Percentiles rank a stretch among this genome's conserved stretches.
Conservation (phyloP, 1,140 invertebrate genomes). For the Drosophila ironensis region DNA sequence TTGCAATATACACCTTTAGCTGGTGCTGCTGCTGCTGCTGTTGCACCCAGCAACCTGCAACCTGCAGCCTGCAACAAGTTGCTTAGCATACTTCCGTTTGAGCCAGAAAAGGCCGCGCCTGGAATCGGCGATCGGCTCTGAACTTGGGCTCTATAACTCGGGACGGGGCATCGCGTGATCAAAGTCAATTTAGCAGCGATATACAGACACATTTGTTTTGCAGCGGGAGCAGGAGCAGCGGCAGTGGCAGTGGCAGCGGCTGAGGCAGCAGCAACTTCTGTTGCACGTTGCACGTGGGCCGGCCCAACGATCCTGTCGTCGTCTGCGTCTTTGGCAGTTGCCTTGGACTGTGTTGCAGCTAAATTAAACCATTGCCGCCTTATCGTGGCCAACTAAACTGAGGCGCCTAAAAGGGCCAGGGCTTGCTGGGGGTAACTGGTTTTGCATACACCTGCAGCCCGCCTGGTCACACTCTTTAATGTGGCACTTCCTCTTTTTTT, state of each 20-base stretch:
- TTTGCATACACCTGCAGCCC: not conserved
- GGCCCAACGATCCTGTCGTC: slow-evolving; percentile 79
- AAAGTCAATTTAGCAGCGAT: slow-evolving; percentile 81
- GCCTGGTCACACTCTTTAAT: slow-evolving; percentile 5
- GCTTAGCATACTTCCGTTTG: slow-evolving; percentile 80
- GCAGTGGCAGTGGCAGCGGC: slow-evolving; percentile 32
- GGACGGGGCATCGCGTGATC: slow-evolving; percentile 71
- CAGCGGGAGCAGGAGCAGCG: too few species aligned
- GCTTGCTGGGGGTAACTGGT: slow-evolving; percentile 46
- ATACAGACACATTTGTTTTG: slow-evolving; percentile 79
- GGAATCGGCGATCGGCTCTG: slow-evolving; percentile 20
- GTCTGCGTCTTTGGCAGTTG: slow-evolving; percentile 55
- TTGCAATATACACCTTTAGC: slow-evolving; percentile 80
- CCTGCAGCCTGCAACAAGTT: slow-evolving; percentile 67
- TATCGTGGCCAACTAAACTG: slow-evolving; percentile 57
- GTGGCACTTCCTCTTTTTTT: not conserved
- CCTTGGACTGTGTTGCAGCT: slow-evolving; percentile 65
- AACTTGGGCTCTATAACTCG: slow-evolving; percentile 25
- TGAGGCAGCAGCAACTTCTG: slow-evolving; percentile 29
- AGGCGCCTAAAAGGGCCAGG: slow-evolving; percentile 58
- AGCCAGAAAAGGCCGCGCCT: slow-evolving; percentile 62
- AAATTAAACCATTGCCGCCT: slow-evolving; percentile 79
- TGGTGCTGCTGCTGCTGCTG: slow-evolving; percentile 24
- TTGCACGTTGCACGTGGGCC: slow-evolving; percentile 59
- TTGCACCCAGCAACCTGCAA: slow-evolving; percentile 38